phyloP scores from a whole-genome alignment of 53 echinoderm and acorn worm species.

The Crossaster papposus region DNA sequence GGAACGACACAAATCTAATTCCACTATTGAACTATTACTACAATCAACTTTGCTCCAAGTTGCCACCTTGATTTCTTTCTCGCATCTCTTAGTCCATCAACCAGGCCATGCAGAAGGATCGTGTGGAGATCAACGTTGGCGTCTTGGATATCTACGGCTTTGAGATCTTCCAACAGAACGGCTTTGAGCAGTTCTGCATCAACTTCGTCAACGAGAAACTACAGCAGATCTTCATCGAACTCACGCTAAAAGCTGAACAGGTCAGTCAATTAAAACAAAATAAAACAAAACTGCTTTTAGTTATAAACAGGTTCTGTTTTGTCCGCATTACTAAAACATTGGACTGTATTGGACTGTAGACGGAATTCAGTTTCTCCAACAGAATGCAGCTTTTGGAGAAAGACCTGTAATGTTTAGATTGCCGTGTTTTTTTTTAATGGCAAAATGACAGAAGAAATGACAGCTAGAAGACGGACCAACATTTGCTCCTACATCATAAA shows the following conservation, averaged over 20 bases:
- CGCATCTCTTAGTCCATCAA: slow-evolving; percentile 77
- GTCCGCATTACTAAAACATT: no score
- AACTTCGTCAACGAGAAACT: slow-evolving; percentile 99
- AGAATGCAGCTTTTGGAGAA: no score
- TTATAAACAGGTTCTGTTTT: no score
- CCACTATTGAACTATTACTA: not conserved
- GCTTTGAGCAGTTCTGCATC: slow-evolving; percentile 99
- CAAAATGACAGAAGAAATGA: no score
- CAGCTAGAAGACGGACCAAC: no score
- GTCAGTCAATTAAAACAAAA: slow-evolving; percentile 37
- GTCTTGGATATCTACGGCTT: slow-evolving; percentile 91
- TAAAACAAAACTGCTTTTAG: not conserved
- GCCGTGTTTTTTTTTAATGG: no score
- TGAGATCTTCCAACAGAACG: slow-evolving; percentile 91
- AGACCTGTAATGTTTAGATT: no score
- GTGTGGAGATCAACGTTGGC: slow-evolving; percentile 76
- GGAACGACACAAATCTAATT: not conserved
- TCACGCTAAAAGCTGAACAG: slow-evolving; percentile 98
- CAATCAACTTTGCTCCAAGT: not conserved
- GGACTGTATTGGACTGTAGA: no score
- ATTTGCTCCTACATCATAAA: no score
- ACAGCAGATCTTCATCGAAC: slow-evolving; percentile 99
- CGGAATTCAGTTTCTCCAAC: no score
- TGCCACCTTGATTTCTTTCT: not conserved
- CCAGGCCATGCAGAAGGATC: slow-evolving; percentile 88